These are phyloP conservation scores for Capreolus pygargus DNA, from an alignment of 2,113 vertebrate species.

Conservation along the genomic window DNA sequence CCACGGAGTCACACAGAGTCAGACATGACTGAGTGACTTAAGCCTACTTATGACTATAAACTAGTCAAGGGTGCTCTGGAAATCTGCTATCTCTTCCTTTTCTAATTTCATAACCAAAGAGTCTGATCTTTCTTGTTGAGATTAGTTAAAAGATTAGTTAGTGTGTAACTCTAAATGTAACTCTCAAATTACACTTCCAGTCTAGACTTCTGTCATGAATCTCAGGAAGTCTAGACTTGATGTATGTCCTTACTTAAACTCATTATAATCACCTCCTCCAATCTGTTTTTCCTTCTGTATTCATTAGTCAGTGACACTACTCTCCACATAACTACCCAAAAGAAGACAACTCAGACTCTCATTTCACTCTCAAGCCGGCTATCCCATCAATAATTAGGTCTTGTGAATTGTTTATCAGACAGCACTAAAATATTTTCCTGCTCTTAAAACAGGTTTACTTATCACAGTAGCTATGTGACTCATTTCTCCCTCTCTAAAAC, in stretches of 20 bases:
- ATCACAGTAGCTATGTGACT: neutral
- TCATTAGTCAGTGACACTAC: neutral
- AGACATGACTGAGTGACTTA: neutral
- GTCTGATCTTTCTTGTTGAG: neutral
- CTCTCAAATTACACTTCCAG: neutral
- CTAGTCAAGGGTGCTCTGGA: neutral
- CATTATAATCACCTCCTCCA: neutral
- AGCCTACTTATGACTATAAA: neutral
- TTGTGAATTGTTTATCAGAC: neutral
- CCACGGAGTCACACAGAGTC: neutral
- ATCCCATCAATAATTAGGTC: neutral
- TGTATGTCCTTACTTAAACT: neutral
- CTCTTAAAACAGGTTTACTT: neutral
- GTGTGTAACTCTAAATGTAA: neutral
- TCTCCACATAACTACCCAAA: neutral
- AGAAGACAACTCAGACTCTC: neutral
- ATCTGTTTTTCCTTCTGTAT: neutral
- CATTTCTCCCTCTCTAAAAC: neutral
- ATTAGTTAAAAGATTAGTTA: neutral
- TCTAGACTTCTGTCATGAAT: neutral
- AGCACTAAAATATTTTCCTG: neutral
- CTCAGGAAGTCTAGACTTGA: neutral
- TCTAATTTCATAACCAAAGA: neutral
- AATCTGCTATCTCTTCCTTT: neutral
- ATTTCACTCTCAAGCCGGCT: neutral